Evolutionary conservation across 1,140 invertebrate genomes (phyloP).

Genomic region (Lasioglossum baleicum): DNA sequence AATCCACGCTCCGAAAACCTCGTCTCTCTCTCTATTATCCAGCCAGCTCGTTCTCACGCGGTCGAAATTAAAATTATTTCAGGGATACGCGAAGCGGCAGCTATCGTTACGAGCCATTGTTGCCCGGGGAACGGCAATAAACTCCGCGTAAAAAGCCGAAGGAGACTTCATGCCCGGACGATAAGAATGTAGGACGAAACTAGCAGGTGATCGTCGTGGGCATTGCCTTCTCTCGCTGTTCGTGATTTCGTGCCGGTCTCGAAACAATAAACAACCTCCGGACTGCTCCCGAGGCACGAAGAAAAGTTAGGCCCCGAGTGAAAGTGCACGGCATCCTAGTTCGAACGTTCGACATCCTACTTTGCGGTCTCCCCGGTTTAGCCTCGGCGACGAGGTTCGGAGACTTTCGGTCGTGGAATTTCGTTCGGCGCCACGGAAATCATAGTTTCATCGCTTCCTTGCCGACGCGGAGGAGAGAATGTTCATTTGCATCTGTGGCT

Average conservation of each 20-base stretch:
- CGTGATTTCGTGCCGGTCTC: constrained; percentile 55
- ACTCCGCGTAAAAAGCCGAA: constrained; percentile 34
- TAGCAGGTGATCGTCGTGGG: constrained; percentile 59
- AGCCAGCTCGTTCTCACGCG: constrained; percentile 30
- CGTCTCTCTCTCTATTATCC: not conserved
- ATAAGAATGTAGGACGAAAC: constrained; percentile 50
- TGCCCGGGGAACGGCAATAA: constrained; percentile 5
- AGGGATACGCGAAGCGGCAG: not conserved
- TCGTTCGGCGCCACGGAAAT: too few relatives aligned
- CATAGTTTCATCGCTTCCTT: too few relatives aligned
- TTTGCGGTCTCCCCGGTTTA: not conserved
- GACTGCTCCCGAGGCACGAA: constrained; percentile 33
- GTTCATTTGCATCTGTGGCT: too few relatives aligned
- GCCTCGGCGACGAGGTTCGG: constrained; percentile 9
- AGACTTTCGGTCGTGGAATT: constrained; percentile 32
- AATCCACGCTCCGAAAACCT: not conserved
- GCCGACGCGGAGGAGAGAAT: too few relatives aligned
- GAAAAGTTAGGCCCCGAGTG: constrained; percentile 51
- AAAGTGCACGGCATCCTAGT: constrained; percentile 57
- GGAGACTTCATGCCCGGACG: not conserved
- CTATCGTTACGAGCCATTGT: constrained; percentile 46
- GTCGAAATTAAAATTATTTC: constrained; percentile 39
- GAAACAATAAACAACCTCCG: constrained; percentile 57
- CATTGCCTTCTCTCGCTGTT: constrained; percentile 35
- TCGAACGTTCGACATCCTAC: constrained; percentile 6